A percentile compares a stretch with the other conserved stretches of the same genome.
Conservation (phyloP, 2,888 invertebrate genomes). For the Uropetala carovei region DNA sequence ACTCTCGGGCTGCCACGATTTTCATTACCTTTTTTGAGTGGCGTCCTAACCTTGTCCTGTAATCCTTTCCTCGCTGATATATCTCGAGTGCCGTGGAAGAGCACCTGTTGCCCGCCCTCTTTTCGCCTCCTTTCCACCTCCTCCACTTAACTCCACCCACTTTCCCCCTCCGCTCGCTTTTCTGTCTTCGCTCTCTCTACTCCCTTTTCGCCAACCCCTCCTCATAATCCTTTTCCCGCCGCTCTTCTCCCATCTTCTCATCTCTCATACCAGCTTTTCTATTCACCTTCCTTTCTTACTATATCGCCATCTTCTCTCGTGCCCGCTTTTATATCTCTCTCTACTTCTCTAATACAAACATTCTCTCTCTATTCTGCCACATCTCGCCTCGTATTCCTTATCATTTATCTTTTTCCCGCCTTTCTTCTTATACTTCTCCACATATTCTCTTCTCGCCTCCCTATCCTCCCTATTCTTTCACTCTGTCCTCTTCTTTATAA, state of each 20-base stretch:
- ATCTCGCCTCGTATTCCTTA: background rate
- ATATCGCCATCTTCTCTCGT: no score
- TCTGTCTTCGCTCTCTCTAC: background rate
- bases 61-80: background rate
- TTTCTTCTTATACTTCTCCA: background rate
- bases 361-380: background rate
- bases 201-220: background rate
- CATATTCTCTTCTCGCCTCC: background rate
- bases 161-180: background rate
- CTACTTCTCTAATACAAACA: background rate
- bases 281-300: background rate
- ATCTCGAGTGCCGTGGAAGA: slow-evolving; percentile 9
- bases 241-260: background rate
- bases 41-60: slow-evolving; percentile 48
- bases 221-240: background rate
- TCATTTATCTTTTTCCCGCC: background rate
- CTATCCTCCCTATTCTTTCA: background rate
- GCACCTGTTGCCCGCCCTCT: slow-evolving; percentile 51
- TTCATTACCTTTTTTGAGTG: slow-evolving; percentile 35
- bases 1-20: background rate
- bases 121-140: background rate
- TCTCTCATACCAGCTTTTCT: background rate
- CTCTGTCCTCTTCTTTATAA: background rate
- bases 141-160: background rate
- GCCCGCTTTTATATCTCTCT: no score